A percentile compares a stretch with the other conserved stretches of the same genome.
Conservation (phyloP, 2,888 invertebrate species). For the Melanargia galathea region DNA sequence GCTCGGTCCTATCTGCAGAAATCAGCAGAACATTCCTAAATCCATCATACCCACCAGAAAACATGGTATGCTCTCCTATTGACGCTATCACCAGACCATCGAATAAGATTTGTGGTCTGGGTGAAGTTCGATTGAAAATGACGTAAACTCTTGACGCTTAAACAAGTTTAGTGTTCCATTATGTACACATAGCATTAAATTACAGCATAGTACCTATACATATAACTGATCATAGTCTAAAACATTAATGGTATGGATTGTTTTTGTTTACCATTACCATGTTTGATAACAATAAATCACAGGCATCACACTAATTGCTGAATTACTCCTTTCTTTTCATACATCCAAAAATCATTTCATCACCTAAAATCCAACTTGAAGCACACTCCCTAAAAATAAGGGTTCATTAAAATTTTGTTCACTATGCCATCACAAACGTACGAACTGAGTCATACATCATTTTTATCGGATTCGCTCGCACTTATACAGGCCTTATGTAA, state of each 20-base stretch:
- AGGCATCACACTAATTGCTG: slow-evolving; percentile 1
- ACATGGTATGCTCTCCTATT: slow-evolving; percentile 21
- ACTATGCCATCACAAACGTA: no score
- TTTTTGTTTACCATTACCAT: no score
- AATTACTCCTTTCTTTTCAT: neutral
- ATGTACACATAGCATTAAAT: neutral
- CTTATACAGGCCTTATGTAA: no score
- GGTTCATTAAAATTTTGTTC: neutral
- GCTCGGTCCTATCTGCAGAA: slow-evolving; percentile 29
- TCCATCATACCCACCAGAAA: slow-evolving; percentile 42
- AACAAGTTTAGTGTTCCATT: neutral
- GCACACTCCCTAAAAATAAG: neutral
- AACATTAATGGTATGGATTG: no score
- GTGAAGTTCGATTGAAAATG: slow-evolving; percentile 46
- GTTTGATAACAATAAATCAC: slow-evolving; percentile 2
- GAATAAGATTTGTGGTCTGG: slow-evolving; percentile 56
- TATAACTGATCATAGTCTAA: neutral
- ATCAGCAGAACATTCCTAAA: slow-evolving; percentile 50
- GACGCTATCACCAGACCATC: slow-evolving; percentile 36
- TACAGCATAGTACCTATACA: no score
- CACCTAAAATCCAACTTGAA: neutral
- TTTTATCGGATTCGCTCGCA: no score
- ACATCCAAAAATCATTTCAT: neutral
- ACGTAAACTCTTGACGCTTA: neutral
- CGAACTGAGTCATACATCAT: no score